A percentile compares a stretch with the other conserved stretches of the same genome.
Evolutionary conservation across 2,888 invertebrate genomes (phyloP).

Genomic region (Eilema griseolum): DNA sequence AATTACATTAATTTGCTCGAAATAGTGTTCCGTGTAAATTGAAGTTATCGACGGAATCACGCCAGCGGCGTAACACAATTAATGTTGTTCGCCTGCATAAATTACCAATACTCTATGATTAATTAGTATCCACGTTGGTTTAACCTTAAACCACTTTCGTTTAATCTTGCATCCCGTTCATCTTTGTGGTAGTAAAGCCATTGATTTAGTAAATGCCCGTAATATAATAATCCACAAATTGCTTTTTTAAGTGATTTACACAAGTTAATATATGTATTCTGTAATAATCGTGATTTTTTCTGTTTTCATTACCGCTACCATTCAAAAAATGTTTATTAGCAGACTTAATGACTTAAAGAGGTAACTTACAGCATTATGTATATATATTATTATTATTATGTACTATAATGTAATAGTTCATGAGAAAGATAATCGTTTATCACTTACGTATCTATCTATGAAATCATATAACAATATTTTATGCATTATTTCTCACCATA

Average conservation of each 20-base stretch:
- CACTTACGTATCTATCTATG: neutral
- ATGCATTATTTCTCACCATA: constrained; percentile 49
- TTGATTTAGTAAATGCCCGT: neutral
- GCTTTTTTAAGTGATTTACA: neutral
- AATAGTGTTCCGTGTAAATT: constrained; percentile 68
- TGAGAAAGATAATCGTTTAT: neutral
- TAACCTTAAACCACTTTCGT: constrained; percentile 36
- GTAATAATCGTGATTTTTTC: too few relatives aligned
- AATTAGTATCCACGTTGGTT: constrained; percentile 52
- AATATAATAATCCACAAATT: neutral
- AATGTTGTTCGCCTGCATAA: constrained; percentile 56
- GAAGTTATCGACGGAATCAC: constrained; percentile 67
- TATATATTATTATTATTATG: neutral
- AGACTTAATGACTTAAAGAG: too few relatives aligned
- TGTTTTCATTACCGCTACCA: too few relatives aligned
- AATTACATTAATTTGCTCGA: constrained; percentile 71
- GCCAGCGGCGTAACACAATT: constrained; percentile 62
- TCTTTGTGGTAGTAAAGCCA: neutral
- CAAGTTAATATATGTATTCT: too few relatives aligned
- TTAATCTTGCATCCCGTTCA: constrained; percentile 21
- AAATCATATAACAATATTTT: constrained; percentile 36
- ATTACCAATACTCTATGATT: constrained; percentile 60
- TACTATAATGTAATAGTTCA: too few relatives aligned
- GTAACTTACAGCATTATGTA: too few relatives aligned
- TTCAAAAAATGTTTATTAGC: too few relatives aligned